Conservation (phyloP, 2,113 vertebrate genomes). For the Silurus glanis region DNA sequence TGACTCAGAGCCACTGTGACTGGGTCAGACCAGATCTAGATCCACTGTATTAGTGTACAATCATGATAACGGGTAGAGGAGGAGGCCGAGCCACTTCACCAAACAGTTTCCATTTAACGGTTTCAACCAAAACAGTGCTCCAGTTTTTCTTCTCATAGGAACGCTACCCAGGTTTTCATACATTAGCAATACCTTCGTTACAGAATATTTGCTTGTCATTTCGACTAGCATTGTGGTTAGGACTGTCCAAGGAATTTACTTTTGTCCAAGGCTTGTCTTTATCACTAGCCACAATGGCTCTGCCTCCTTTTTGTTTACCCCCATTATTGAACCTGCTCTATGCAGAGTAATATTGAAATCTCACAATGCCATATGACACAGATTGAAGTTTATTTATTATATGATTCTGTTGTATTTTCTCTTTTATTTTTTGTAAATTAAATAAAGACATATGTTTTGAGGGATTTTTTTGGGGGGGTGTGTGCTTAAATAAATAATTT, state of each 20-base stretch:
- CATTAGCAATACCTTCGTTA: conserved; percentile 18
- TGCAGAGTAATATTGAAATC: conserved; percentile 58
- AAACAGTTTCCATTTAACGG: neutral
- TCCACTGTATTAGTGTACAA: conserved; percentile 60
- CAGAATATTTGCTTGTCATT: neutral
- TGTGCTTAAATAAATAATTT: conserved; percentile 40
- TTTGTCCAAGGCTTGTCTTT: neutral
- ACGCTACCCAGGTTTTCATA: neutral
- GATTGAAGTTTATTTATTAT: conserved; percentile 72
- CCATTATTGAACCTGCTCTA: conserved; percentile 59
- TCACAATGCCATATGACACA: conserved; percentile 61
- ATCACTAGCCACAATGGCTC: conserved; percentile 46
- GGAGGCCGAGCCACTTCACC: conserved; percentile 24
- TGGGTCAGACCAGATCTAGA: conserved; percentile 54
- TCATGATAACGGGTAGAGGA: conserved; percentile 29
- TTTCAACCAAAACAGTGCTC: neutral
- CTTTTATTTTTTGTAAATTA: conserved; percentile 76
- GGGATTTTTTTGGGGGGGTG: conserved; percentile 51
- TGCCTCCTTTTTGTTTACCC: conserved; percentile 36
- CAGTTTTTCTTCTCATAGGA: neutral
- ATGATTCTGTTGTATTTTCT: conserved; percentile 69
- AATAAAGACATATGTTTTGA: conserved; percentile 74
- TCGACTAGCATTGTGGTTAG: neutral
- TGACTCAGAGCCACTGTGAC: conserved; percentile 56
- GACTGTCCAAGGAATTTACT: neutral